Conservation (phyloP, 2,888 invertebrate species). For the Acholoe squamosa region DNA sequence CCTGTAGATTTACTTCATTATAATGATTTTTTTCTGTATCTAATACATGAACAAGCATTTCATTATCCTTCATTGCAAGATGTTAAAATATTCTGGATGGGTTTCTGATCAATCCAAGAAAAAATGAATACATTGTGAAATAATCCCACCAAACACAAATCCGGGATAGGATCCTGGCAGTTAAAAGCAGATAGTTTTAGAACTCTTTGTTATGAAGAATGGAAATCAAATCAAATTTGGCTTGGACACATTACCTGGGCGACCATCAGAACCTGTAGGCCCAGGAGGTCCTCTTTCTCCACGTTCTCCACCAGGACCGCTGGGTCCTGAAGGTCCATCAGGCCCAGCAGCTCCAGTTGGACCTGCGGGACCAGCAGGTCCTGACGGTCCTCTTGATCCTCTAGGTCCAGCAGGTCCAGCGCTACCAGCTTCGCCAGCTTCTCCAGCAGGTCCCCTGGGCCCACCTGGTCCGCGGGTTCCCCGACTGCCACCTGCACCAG, state of each 20-base stretch:
- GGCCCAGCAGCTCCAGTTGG: constrained; percentile 21
- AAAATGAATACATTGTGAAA: too few relatives aligned
- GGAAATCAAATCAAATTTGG: background rate
- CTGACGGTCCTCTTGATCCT: constrained; percentile 20
- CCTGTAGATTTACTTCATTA: too few relatives aligned
- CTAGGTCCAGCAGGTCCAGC: constrained; percentile 24
- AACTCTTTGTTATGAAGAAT: too few relatives aligned
- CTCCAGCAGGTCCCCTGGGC: constrained; percentile 26
- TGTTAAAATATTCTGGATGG: too few relatives aligned
- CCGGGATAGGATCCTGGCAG: too few relatives aligned
- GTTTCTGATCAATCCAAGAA: too few relatives aligned
- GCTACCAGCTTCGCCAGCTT: constrained; percentile 35
- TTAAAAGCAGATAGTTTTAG: too few relatives aligned
- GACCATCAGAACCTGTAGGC: constrained; percentile 61
- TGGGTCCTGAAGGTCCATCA: constrained; percentile 62
- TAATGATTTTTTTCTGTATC: too few relatives aligned
- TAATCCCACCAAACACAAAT: too few relatives aligned
- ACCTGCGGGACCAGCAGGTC: constrained; percentile 63
- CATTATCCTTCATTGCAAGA: too few relatives aligned
- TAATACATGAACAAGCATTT: too few relatives aligned
- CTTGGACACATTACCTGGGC: background rate
- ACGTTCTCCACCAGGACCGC: constrained; percentile 62
- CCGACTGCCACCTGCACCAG: constrained; percentile 63
- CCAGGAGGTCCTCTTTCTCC: constrained; percentile 69
- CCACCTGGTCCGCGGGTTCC: constrained; percentile 64